Base-by-base conservation (phyloP, 1,140 invertebrate species). In the Archegozetes longisetosus region DNA sequence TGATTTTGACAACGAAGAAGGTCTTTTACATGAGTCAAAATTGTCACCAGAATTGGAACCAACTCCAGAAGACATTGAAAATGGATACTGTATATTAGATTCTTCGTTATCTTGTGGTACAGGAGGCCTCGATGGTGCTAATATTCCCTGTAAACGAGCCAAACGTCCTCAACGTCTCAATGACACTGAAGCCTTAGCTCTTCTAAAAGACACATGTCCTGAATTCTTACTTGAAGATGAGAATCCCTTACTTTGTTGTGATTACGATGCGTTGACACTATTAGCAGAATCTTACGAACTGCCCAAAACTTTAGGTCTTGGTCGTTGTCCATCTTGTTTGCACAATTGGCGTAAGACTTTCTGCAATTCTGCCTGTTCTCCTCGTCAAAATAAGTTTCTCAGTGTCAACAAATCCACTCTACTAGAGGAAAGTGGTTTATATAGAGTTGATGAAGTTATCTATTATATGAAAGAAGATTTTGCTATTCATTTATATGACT, bases 231-330 rank as follows among this genome's bases (percentile, higher is more conserved):
- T 58, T 12, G 9, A 14, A 2, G 28, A 52, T 14, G 32, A 61
- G 20, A 53, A 49, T 22, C 59, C 53, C 6, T 1, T n/a, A 22
- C 53, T 65, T 2, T 65, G 64, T 48, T 65, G 64, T 51, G 29
- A 25, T 23, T 20, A 14, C 3, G 24, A 57, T 14, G 61, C 53
- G 20, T 32, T 65, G 14, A 9, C 56, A 9, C 48, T 24, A 4
- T n/a, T 65, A 14, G 23, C 50, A 4, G 22, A 27, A 26, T 50
- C 26, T 14, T 54, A 55, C 46, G 27, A 47, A 17, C 26, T 49
- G 47, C 52, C 64, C 3, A 51, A 47, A 25, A 12, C 53, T 17
- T 27, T 92, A 17, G 66, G 66, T 20, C 55, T 68, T 27, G 40
- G 52, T 20, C 40, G 62, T 46, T 68, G 67, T 58, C 64, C 64